Percentiles rank a stretch among this genome's conserved stretches.
These are phyloP conservation scores for Ceyx cyanopectus DNA, from an alignment of 2,113 vertebrate genomes.

Conservation along the genomic window DNA sequence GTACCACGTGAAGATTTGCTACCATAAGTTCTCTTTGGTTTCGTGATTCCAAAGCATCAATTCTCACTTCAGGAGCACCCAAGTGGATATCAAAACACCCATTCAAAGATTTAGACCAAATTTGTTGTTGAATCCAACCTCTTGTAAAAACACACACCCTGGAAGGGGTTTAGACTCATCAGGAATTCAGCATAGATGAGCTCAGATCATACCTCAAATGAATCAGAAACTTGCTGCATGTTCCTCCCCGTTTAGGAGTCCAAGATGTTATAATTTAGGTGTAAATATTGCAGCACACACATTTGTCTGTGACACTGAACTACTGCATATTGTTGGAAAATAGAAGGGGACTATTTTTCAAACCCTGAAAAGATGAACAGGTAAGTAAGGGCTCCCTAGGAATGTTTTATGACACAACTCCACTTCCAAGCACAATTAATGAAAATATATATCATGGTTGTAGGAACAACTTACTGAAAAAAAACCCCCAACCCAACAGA, in stretches of 20 bases:
- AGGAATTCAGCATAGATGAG: neutral
- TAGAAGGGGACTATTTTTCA: constrained; percentile 54
- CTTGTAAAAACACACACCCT: neutral
- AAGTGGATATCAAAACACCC: neutral
- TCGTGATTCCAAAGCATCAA: neutral
- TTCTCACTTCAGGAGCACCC: neutral
- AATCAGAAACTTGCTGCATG: neutral
- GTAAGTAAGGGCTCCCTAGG: neutral
- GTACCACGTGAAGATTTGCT: neutral
- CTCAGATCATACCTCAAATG: neutral
- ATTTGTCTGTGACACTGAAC: constrained; percentile 59
- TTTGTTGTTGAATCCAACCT: neutral
- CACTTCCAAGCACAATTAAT: constrained; percentile 48
- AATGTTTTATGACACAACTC: constrained; percentile 36
- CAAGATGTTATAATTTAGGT: constrained; percentile 1
- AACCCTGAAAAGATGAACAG: constrained; percentile 30
- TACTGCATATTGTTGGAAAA: constrained; percentile 58
- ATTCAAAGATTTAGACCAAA: neutral
- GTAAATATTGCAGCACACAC: constrained; percentile 28
- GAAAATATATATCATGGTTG: constrained; percentile 9
- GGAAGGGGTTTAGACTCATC: neutral
- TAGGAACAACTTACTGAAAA: constrained; percentile 18
- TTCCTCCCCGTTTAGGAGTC: neutral
- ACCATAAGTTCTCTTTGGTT: neutral
- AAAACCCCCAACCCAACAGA: neutral